phyloP scores from a whole-genome alignment of 2,888 invertebrate genomes.

The Hypolimnas misippus region DNA sequence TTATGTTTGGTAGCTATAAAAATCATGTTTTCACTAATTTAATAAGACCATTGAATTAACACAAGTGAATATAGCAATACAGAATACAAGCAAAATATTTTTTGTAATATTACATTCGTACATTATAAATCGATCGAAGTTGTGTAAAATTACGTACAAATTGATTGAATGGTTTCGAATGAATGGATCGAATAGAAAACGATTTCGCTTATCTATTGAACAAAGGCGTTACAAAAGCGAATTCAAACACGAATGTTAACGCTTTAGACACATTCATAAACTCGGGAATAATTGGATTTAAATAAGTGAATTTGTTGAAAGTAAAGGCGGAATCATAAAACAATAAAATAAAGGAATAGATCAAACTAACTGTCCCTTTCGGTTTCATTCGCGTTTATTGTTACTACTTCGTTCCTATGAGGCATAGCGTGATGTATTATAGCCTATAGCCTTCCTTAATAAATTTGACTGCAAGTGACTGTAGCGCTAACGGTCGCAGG shows the following conservation, averaged over 20 bases:
- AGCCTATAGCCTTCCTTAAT: too few relatives aligned
- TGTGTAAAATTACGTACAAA: constrained; percentile 5
- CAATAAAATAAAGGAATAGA: too few relatives aligned
- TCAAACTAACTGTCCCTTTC: too few relatives aligned
- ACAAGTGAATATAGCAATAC: not conserved
- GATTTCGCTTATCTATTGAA: constrained; percentile 2
- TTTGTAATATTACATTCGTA: not conserved
- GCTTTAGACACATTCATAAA: not conserved
- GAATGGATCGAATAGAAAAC: constrained; percentile 18
- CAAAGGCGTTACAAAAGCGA: constrained; percentile 18
- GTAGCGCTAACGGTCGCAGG: too few relatives aligned
- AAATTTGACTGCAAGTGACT: too few relatives aligned
- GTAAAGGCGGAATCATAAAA: too few relatives aligned
- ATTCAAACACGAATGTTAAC: constrained; percentile 21
- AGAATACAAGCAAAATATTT: not conserved
- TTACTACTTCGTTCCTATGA: too few relatives aligned
- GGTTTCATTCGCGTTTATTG: too few relatives aligned
- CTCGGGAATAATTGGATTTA: not conserved
- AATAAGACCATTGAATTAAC: too few relatives aligned
- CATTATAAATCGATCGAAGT: constrained; percentile 1
- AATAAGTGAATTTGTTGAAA: not conserved
- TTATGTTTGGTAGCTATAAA: too few relatives aligned
- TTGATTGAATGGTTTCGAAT: constrained; percentile 6
- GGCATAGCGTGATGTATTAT: too few relatives aligned
- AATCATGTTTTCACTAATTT: too few relatives aligned